Evolutionary conservation across 1,140 invertebrate species (phyloP).

Genomic region (Conus ventricosus): DNA sequence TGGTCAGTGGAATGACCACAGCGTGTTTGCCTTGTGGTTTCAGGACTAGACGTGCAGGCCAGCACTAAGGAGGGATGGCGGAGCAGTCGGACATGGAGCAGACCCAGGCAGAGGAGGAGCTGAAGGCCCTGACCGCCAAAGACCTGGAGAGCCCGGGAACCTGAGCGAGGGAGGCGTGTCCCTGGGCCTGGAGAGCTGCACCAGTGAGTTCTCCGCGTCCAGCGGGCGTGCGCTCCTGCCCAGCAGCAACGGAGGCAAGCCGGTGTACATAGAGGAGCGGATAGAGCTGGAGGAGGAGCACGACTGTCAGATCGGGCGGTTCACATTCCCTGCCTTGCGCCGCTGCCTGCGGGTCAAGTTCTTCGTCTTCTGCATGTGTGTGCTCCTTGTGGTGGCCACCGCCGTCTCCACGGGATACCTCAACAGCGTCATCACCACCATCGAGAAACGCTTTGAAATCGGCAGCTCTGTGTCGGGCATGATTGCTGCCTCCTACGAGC

Average conservation of each 20-base stretch:
- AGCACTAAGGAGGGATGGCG: not conserved
- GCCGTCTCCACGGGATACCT: constrained; percentile 82
- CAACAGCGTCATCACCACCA: constrained; percentile 96
- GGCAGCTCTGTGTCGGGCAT: constrained; percentile 93
- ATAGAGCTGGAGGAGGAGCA: constrained; percentile 41
- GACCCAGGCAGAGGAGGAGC: not conserved
- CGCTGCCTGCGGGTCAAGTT: constrained; percentile 85
- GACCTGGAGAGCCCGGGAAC: constrained; percentile 37
- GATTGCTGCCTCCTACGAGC: constrained; percentile 95
- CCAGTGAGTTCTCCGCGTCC: constrained; percentile 59
- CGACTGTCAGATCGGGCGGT: constrained; percentile 85
- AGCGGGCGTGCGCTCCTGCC: constrained; percentile 56
- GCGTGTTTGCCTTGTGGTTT: not conserved
- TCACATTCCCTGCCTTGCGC: constrained; percentile 87
- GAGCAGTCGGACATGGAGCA: not conserved
- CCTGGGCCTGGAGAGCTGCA: constrained; percentile 51
- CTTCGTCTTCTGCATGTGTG: constrained; percentile 93
- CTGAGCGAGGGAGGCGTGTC: constrained; percentile 39
- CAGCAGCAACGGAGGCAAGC: constrained; percentile 41
- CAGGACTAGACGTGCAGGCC: not conserved
- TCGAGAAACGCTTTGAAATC: constrained; percentile 97
- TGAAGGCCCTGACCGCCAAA: not conserved
- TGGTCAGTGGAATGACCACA: too few relatives aligned
- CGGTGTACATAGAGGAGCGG: constrained; percentile 52
- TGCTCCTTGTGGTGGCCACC: constrained; percentile 86